These are phyloP conservation scores for Rhorus exstirpatorius DNA, from an alignment of 2,888 invertebrate species.

Conservation along the genomic window DNA sequence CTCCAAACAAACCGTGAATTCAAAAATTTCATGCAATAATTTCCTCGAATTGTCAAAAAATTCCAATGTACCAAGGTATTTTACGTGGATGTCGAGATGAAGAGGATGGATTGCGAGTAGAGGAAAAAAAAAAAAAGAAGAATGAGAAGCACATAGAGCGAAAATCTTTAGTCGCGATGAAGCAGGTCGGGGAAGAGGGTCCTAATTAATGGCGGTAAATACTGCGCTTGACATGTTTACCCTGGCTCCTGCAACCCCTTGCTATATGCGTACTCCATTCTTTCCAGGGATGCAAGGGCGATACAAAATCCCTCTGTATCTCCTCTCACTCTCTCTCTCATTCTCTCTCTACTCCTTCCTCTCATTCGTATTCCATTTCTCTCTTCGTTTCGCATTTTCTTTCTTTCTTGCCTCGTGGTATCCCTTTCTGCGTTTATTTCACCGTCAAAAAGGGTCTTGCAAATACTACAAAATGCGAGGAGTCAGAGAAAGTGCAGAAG, in stretches of 20 bases:
- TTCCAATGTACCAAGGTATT: background rate
- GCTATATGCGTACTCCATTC: slow-evolving; percentile 67
- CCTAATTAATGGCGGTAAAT: slow-evolving; percentile 84
- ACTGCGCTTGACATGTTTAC: slow-evolving; percentile 86
- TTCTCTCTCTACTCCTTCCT: background rate
- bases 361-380: slow-evolving; percentile 25
- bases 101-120: background rate
- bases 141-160: slow-evolving; percentile 38
- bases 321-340: slow-evolving; percentile 26
- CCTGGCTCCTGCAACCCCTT: slow-evolving; percentile 82
- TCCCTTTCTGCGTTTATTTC: slow-evolving; percentile 49
- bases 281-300: slow-evolving; percentile 71
- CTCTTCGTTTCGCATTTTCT: slow-evolving; percentile 30
- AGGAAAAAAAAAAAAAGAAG: slow-evolving; percentile 21
- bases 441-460: slow-evolving; percentile 80
- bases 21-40: background rate
- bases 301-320: slow-evolving; percentile 68
- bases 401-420: background rate
- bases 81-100: background rate
- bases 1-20: no score
- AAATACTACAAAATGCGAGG: slow-evolving; percentile 78
- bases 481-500: slow-evolving; percentile 43
- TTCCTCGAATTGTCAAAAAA: background rate
- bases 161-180: slow-evolving; percentile 67
- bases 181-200: slow-evolving; percentile 72